Base-by-base conservation (phyloP, 2,797 vertebrate genomes). In the Poliocrania exsul region DNA sequence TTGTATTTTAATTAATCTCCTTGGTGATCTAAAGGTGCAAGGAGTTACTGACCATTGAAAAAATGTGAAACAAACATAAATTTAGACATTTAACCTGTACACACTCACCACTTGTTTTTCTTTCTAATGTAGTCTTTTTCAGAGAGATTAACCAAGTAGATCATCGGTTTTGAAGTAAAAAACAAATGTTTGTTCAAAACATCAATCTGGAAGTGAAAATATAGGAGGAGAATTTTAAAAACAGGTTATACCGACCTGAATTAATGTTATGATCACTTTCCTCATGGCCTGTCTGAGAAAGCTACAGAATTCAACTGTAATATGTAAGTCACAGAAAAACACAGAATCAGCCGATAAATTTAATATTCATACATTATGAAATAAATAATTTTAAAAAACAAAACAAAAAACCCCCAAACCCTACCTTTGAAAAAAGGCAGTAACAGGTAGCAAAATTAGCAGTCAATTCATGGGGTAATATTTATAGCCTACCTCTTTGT, bases 131-230 rank as follows among this genome's bases (percentile, higher is more conserved):
- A 99, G 97, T 99, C 99, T 97, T 99, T 99, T 98, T 99, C 99
- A 25, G 99, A 99, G 70, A 99, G 99, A 96, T 99, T 99, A 93
- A 99, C 98, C 98, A 99, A 98, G 96, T 99, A 99, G 95, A 99
- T 99, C 99, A 99, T 99, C 33, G 99, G 99, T 98, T 99, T 99
- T 90, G 99, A 99, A 62, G 99, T 99, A 97, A 99, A 98, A 95
- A 99, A 98, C 97, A 99, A 98, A 97, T 99, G 98, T 97, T 99
- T 99, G 98, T 99, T 99, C 97, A 99, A 97, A 58, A 99, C 99
- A 73, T 99, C 99, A 88, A 99, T 99, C 99, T 99, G 94, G 91
- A 95, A 93, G 38, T 67, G 58, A 87, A 88, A 87, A 82, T 11
- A 94, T 0, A 95, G 40, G 67, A 81, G 46, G 6, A 94, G 16